These are phyloP conservation scores for Furnarius figulus DNA, from an alignment of 2,113 vertebrate species.

Conservation along the genomic window DNA sequence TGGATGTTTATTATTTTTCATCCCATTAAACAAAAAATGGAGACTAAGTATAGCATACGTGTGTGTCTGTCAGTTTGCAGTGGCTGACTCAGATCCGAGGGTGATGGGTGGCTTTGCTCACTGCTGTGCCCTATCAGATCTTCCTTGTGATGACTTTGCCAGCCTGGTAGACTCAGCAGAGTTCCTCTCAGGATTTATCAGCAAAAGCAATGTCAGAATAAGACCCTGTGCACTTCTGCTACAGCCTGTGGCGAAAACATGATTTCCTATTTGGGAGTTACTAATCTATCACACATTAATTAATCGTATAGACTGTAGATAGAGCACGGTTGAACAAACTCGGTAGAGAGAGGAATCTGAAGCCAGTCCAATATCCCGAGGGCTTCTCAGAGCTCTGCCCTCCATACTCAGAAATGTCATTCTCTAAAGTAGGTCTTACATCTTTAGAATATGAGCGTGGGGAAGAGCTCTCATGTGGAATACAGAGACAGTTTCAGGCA, in stretches of 20 bases:
- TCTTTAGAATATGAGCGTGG: background rate
- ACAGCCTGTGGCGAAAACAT: background rate
- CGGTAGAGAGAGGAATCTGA: background rate
- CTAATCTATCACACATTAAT: constrained; percentile 55
- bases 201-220: background rate
- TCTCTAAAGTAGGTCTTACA: constrained; percentile 46
- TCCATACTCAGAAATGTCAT: background rate
- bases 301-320: constrained; percentile 7
- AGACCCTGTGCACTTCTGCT: background rate
- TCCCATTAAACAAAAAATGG: background rate
- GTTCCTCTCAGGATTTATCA: background rate
- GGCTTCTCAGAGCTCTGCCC: constrained; percentile 47
- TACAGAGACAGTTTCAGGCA: constrained; percentile 20
- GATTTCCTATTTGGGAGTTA: constrained; percentile 49
- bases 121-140: background rate
- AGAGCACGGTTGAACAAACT: background rate
- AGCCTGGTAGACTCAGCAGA: background rate
- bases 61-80: background rate
- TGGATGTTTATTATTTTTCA: background rate
- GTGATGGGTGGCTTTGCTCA: background rate
- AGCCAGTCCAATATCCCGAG: background rate
- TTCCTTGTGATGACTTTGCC: background rate
- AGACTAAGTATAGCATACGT: background rate
- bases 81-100: background rate
- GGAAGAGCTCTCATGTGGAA: constrained; percentile 40